Evolutionary conservation across 2,797 vertebrate species (phyloP), one percentile per base, ranked within the genome.

Genomic region (Argentina silus): DNA sequence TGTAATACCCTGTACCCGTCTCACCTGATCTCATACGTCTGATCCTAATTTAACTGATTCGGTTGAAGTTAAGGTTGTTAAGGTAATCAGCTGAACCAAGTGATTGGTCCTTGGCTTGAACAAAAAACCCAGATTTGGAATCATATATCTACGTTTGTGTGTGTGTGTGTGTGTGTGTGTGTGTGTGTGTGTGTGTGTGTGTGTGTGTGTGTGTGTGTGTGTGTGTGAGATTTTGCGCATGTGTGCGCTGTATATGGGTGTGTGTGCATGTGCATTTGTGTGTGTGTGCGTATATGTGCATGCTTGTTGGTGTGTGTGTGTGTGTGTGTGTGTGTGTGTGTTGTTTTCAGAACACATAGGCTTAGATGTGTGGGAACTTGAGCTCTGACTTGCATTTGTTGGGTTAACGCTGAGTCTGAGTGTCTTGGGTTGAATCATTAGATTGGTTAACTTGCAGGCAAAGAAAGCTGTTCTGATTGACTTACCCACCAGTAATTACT

Each of bases 131-230:
- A 36, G 2, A 36, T 36, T 36, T 36, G 27, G 2, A 36, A n/a
- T n/a, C n/a, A n/a, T n/a, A n/a, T n/a, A 3, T 36, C 21, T 61
- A 1, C 42, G 60, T 42, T 15, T 44, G 61, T 44, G 36, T 19
- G 12, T 45, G 43, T 0, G 15, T 44, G 43, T 44, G 36, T 63
- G 42, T 44, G 61, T 63, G 36, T 19, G 36, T 63, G 27, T 75
- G 82, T 76, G 17, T 48, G 55, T 70, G 68, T 50, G 68, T 70
- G 44, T 42, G 55, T 70, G 69, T 11, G 21, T 55, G 12, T 10
- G 4, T 53, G 66, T 0, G 14, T 55, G 48, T 43, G 50, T 36
- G 23, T 23, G 45, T 50, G 6, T 51, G 19, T 27, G 48, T 43
- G 67, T 43, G 67, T 19, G 67, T 43, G 66, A 0, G 50, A 55